Conservation (phyloP, 2,888 invertebrate species). For the Drosophila emarginata region DNA sequence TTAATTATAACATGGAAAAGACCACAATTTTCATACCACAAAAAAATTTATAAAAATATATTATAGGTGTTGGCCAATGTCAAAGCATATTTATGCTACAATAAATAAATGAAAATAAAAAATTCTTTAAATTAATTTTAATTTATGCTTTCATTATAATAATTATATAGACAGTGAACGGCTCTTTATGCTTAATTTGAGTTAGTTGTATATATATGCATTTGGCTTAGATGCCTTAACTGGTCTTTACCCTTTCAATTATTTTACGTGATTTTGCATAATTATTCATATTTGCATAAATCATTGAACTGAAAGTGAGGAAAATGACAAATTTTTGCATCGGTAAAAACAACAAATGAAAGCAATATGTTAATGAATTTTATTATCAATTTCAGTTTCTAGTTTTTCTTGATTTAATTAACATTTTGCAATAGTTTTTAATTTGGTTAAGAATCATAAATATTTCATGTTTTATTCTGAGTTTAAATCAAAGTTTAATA, state of each 20-base stretch:
- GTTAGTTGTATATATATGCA: neutral
- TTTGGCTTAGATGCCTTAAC: neutral
- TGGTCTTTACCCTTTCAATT: neutral
- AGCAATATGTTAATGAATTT: too few species aligned
- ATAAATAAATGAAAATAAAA: neutral
- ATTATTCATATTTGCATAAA: conserved; percentile 1
- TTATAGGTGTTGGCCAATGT: neutral
- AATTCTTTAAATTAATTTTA: neutral
- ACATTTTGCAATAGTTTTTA: too few species aligned
- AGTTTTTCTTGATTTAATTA: too few species aligned
- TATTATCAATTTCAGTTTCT: too few species aligned
- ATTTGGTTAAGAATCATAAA: too few species aligned
- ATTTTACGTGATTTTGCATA: conserved; percentile 6
- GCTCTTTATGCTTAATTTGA: neutral
- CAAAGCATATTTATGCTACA: conserved; percentile 31
- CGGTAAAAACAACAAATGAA: neutral
- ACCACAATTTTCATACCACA: neutral
- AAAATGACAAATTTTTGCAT: neutral
- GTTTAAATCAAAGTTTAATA: too few species aligned
- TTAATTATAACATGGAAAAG: conserved; percentile 40
- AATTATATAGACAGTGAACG: neutral
- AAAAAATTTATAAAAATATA: neutral
- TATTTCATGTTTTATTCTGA: too few species aligned
- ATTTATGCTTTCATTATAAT: neutral
- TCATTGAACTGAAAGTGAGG: neutral